Evolutionary conservation across 2,797 vertebrate genomes (phyloP).

Genomic region (Chelonia mydas): DNA sequence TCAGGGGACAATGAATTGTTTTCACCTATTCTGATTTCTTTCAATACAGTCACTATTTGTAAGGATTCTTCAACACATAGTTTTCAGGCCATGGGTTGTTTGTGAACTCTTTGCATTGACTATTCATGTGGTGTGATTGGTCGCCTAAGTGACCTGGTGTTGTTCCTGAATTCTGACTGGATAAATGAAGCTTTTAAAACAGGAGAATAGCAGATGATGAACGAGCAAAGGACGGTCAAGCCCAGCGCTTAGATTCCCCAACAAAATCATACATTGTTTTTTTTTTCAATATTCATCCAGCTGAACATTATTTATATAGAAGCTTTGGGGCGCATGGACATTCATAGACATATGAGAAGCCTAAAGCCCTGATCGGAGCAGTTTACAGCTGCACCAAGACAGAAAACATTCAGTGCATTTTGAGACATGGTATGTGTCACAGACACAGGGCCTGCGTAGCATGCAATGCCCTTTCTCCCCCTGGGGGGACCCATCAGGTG

Average conservation of each 20-base stretch:
- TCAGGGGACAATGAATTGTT: not conserved
- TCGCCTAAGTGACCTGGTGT: not conserved
- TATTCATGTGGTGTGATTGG: not conserved
- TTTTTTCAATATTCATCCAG: not conserved
- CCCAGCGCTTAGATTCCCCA: not conserved
- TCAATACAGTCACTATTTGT: not conserved
- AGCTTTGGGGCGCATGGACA: not conserved
- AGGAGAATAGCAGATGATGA: not conserved
- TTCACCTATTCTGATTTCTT: not conserved
- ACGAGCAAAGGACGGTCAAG: too few species aligned
- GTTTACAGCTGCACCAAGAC: not conserved
- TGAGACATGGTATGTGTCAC: not conserved
- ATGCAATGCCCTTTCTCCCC: not conserved
- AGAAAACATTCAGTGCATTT: not conserved
- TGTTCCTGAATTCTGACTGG: not conserved
- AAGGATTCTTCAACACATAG: not conserved
- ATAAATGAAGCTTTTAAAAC: not conserved
- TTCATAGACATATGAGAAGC: not conserved
- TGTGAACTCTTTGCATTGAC: not conserved
- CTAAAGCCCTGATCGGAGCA: not conserved
- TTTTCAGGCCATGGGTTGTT: not conserved
- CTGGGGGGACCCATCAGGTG: not conserved
- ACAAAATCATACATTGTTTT: not conserved
- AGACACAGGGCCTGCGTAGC: not conserved
- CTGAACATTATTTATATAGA: not conserved